Percentiles rank a stretch among this genome's conserved stretches.
Evolutionary conservation across 2,113 vertebrate genomes (phyloP).

Genomic region (Neodontobutis hainanensis): DNA sequence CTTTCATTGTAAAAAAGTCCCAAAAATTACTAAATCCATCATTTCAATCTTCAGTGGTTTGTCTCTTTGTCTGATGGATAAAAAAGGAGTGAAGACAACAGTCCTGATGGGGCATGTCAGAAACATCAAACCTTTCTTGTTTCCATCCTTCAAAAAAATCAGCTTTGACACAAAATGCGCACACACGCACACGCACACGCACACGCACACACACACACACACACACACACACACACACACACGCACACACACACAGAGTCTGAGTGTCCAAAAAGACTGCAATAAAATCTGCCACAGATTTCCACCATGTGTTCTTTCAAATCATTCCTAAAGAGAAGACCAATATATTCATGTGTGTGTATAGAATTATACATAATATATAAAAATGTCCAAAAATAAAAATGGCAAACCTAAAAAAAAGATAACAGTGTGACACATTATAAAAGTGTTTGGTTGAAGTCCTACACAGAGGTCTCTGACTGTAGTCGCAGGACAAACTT

Average conservation of each 20-base stretch:
- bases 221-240: conserved; percentile 18
- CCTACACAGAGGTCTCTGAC: conserved; percentile 93
- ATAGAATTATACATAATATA: conserved; percentile 70
- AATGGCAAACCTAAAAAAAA: conserved; percentile 64
- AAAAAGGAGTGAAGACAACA: conserved; percentile 12
- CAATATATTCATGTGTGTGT: conserved; percentile 68
- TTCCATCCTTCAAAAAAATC: conserved; percentile 9
- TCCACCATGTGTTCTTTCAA: conserved; percentile 27
- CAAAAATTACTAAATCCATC: conserved; percentile 1
- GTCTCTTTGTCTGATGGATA: conserved; percentile 7
- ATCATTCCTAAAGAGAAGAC: conserved; percentile 38
- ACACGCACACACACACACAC: not conserved
- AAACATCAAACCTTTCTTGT: conserved; percentile 9
- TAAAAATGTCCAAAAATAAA: conserved; percentile 58
- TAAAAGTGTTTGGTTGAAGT: conserved; percentile 10
- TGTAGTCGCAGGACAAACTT: conserved; percentile 96
- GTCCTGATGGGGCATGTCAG: not conserved
- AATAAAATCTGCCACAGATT: not conserved
- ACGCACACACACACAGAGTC: not conserved
- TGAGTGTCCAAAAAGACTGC: conserved; percentile 1
- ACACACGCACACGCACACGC: not conserved
- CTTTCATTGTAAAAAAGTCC: conserved; percentile 2
- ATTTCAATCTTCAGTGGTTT: conserved; percentile 32
- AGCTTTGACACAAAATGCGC: conserved; percentile 29
- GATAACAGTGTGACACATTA: conserved; percentile 20